Percentiles rank a stretch among this genome's conserved stretches.
Conservation (phyloP, 2,888 invertebrate species). For the Pseudococcus viburni region DNA sequence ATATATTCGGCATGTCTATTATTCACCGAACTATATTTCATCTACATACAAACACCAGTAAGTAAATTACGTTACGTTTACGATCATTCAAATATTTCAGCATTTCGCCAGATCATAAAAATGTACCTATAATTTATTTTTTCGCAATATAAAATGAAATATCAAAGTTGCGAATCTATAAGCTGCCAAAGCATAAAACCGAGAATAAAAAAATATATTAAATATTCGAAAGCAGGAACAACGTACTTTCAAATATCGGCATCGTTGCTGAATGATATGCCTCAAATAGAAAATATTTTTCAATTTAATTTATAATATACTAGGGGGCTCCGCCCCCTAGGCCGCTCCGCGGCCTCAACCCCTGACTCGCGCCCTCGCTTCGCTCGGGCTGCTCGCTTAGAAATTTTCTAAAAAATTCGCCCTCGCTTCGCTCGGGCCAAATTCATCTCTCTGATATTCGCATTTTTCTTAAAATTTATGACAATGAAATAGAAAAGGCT, state of each 20-base stretch:
- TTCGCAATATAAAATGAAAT: background rate
- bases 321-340: no score
- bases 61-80: background rate
- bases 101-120: background rate
- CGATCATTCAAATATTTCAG: background rate
- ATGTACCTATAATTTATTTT: background rate
- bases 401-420: no score
- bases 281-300: background rate
- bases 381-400: no score
- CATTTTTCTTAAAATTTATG: no score
- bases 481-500: no score
- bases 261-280: background rate
- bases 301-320: background rate
- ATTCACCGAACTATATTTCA: background rate
- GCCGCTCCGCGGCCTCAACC: no score
- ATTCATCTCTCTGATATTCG: no score
- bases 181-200: background rate
- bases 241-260: background rate
- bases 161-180: background rate
- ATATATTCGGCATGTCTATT: background rate
- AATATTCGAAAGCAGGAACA: background rate
- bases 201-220: background rate
- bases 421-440: no score
- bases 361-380: no score
- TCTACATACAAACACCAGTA: background rate